A percentile compares a stretch with the other conserved stretches of the same genome.
Conservation (phyloP, 2,797 vertebrate genomes). For the Gila robusta region DNA sequence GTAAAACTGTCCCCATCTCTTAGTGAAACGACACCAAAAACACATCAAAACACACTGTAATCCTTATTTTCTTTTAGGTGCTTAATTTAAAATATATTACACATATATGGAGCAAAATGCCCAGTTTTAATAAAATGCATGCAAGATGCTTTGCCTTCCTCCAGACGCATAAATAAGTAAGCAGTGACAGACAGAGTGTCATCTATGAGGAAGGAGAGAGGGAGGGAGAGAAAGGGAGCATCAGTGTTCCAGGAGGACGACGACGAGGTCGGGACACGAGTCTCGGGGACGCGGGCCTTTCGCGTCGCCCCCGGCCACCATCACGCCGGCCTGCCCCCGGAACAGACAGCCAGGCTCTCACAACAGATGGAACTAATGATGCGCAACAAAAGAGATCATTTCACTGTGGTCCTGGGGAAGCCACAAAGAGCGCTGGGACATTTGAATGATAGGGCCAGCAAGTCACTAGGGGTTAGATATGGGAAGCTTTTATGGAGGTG, state of each 20-base stretch:
- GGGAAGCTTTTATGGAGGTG: constrained; percentile 71
- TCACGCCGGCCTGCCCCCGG: constrained; percentile 78
- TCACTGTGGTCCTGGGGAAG: constrained; percentile 81
- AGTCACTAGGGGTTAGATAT: constrained; percentile 73
- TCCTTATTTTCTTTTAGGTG: background rate
- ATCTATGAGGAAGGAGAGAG: constrained; percentile 39
- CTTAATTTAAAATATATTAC: background rate
- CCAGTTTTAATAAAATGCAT: constrained; percentile 32
- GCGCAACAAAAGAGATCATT: constrained; percentile 90
- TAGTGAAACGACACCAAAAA: background rate
- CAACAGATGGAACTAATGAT: constrained; percentile 93
- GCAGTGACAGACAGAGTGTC: constrained; percentile 65
- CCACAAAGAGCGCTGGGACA: constrained; percentile 79
- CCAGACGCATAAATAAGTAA: constrained; percentile 73
- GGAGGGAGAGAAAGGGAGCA: constrained; percentile 28
- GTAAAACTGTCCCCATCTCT: background rate
- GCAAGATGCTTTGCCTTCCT: constrained; percentile 46
- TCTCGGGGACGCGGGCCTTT: constrained; percentile 73
- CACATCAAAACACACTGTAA: background rate
- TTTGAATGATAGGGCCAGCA: constrained; percentile 82
- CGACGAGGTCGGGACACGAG: constrained; percentile 75
- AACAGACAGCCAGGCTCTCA: constrained; percentile 80
- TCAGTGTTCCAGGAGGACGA: constrained; percentile 35
- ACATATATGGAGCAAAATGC: background rate
- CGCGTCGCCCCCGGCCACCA: constrained; percentile 81